A percentile compares a stretch with the other conserved stretches of the same genome.
Evolutionary conservation across 2,113 vertebrate species (phyloP).

Genomic region (Saccopteryx bilineata): DNA sequence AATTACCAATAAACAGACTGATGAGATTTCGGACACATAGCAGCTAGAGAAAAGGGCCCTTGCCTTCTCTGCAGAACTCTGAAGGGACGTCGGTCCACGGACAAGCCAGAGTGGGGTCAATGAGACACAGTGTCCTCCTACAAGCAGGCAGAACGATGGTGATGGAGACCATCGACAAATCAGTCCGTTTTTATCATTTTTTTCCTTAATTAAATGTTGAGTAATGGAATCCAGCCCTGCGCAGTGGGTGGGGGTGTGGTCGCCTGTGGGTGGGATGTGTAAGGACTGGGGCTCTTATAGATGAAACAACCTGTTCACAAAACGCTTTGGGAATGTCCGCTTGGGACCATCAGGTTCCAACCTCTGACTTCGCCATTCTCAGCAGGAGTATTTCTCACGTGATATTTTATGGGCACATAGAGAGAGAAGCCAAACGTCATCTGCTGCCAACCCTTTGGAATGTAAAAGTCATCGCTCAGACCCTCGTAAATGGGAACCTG

Average conservation of each 20-base stretch:
- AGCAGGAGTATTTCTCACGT: neutral
- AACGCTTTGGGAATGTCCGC: fast-evolving
- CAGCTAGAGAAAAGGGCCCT: neutral
- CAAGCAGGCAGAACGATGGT: fast-evolving
- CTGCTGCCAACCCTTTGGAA: neutral
- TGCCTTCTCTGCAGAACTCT: neutral
- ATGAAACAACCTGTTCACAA: fast-evolving
- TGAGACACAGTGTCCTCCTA: fast-evolving
- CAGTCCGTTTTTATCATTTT: neutral
- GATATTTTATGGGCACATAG: neutral
- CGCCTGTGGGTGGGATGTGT: fast-evolving
- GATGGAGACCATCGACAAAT: fast-evolving
- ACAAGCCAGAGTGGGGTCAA: neutral
- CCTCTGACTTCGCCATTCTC: neutral
- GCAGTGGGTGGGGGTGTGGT: fast-evolving
- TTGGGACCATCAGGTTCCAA: neutral
- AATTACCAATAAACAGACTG: constrained; percentile 62
- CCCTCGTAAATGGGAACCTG: fast-evolving
- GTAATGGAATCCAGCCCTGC: neutral
- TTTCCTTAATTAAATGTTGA: neutral
- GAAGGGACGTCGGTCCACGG: neutral
- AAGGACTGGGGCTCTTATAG: fast-evolving
- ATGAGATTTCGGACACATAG: constrained; percentile 65
- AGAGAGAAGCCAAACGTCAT: neutral
- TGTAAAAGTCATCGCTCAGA: neutral